phyloP scores from a whole-genome alignment of 2,113 vertebrate species.

The Platycercus adscitus region DNA sequence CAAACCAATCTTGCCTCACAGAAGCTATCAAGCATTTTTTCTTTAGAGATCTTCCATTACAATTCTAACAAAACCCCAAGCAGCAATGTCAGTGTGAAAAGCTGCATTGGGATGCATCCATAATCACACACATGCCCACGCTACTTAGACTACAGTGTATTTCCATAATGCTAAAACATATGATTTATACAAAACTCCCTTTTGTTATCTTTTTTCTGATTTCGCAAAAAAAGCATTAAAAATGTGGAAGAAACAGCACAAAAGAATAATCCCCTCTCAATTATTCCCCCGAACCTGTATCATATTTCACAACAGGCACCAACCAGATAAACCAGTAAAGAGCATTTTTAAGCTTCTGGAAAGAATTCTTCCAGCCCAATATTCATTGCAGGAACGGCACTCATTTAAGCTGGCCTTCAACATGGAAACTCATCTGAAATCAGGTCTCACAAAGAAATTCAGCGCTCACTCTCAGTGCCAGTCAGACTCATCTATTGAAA shows the following conservation, averaged over 20 bases:
- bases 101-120: neutral
- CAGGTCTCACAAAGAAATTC: neutral
- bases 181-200: neutral
- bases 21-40: neutral
- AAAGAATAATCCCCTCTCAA: neutral
- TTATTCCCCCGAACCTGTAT: neutral
- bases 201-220: neutral
- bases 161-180: neutral
- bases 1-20: neutral
- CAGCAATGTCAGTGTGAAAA: neutral
- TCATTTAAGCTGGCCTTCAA: neutral
- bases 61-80: conserved; percentile 25
- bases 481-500: neutral
- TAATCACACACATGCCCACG: neutral
- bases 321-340: neutral
- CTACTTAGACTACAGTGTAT: neutral
- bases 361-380: neutral
- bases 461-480: neutral
- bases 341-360: neutral
- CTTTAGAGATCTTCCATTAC: neutral
- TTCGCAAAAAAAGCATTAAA: neutral
- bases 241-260: neutral
- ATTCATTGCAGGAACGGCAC: neutral
- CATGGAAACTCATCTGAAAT: neutral
- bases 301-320: neutral